Evolutionary conservation across 2,888 invertebrate species (phyloP).

Genomic region (Proisotoma minuta): DNA sequence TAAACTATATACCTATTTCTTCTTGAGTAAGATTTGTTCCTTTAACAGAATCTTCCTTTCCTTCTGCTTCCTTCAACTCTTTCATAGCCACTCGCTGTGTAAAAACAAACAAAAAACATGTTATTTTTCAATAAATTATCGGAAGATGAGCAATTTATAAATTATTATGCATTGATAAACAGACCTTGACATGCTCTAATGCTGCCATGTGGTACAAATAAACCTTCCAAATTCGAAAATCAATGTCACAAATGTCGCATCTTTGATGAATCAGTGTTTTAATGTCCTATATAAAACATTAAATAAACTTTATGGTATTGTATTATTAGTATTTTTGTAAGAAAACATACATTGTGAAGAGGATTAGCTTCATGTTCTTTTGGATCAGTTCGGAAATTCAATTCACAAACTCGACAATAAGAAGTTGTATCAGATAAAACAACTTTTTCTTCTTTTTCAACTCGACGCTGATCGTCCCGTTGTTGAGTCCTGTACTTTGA

Average conservation of each 20-base stretch:
- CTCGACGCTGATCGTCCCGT: constrained; percentile 43
- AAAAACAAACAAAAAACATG: neutral
- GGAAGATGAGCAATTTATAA: neutral
- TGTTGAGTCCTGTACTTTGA: constrained; percentile 36
- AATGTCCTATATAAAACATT: constrained; percentile 34
- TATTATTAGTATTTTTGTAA: neutral
- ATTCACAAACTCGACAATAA: constrained; percentile 46
- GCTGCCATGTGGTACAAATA: constrained; percentile 45
- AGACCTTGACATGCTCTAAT: constrained; percentile 47
- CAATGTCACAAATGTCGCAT: constrained; percentile 46
- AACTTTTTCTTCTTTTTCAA: constrained; percentile 45
- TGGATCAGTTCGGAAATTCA: constrained; percentile 46
- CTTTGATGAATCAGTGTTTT: constrained; percentile 43
- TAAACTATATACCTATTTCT: constrained; percentile 41
- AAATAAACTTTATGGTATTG: neutral
- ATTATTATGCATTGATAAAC: neutral
- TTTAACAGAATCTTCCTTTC: constrained; percentile 38
- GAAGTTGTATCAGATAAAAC: constrained; percentile 44
- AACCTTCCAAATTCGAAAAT: constrained; percentile 47
- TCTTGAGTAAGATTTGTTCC: constrained; percentile 46
- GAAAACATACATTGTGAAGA: constrained; percentile 43
- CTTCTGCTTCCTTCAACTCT: constrained; percentile 41
- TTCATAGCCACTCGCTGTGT: constrained; percentile 42
- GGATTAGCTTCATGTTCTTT: constrained; percentile 46
- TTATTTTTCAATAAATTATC: neutral